Percentiles rank a stretch among this genome's conserved stretches.
These are phyloP conservation scores for Rhipidura dahli DNA, from an alignment of 2,113 vertebrate species.

Conservation along the genomic window DNA sequence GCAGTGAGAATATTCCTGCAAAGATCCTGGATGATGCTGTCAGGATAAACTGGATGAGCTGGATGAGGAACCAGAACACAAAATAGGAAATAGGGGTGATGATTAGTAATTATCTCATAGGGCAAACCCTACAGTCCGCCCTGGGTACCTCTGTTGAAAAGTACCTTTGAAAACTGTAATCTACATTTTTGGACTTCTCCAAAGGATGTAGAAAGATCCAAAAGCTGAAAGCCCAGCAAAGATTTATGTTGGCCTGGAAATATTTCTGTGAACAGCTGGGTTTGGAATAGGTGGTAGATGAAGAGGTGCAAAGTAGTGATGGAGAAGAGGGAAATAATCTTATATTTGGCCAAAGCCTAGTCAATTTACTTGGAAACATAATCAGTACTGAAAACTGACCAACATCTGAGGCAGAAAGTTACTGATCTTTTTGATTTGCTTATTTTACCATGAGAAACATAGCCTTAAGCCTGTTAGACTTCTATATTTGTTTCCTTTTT, in stretches of 20 bases:
- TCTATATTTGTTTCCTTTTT: not conserved
- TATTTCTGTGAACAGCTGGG: not conserved
- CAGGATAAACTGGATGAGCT: not conserved
- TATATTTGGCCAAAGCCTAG: not conserved
- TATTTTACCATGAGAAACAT: not conserved
- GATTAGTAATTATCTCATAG: not conserved
- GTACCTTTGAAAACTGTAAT: not conserved
- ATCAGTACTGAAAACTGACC: not conserved
- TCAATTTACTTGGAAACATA: not conserved
- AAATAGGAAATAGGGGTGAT: not conserved
- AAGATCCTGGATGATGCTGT: not conserved
- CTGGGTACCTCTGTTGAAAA: not conserved
- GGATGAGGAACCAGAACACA: not conserved
- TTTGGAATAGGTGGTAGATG: not conserved
- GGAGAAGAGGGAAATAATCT: not conserved
- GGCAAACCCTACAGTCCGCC: not conserved
- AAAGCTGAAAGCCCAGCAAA: not conserved
- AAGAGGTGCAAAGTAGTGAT: not conserved
- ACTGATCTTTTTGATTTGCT: not conserved
- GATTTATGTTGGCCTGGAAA: not conserved
- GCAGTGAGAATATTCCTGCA: not conserved
- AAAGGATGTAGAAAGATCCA: not conserved
- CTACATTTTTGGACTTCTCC: not conserved
- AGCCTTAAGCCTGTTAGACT: not conserved
- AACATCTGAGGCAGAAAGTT: not conserved